Percentiles rank a stretch among this genome's conserved stretches.
These are phyloP conservation scores for Stegana nigrithorax DNA, from an alignment of 2,888 invertebrate species.

Conservation along the genomic window DNA sequence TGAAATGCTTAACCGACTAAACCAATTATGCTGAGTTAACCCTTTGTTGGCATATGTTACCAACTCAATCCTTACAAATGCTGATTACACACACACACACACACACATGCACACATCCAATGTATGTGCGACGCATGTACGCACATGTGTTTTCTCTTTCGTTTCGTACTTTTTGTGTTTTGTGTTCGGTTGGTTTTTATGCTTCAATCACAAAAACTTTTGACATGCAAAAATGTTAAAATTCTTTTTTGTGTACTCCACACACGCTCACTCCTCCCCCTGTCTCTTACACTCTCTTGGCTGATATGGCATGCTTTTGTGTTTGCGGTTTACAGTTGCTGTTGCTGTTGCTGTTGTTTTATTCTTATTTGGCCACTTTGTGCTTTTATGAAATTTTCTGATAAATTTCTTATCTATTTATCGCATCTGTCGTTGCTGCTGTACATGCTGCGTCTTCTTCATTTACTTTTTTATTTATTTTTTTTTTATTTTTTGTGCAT, in stretches of 20 bases:
- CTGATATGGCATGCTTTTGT: constrained; percentile 30
- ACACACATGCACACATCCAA: constrained; percentile 7
- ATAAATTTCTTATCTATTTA: constrained; percentile 7
- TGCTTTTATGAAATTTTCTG: constrained; percentile 3
- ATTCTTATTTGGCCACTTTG: background rate
- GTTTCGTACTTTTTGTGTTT: constrained; percentile 8
- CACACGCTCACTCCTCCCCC: constrained; percentile 5
- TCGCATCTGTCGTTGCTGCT: background rate
- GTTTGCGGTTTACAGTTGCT: constrained; percentile 21
- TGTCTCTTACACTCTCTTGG: constrained; percentile 16
- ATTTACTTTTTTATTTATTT: background rate
- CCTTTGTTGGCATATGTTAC: constrained; percentile 29
- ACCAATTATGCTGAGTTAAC: constrained; percentile 24
- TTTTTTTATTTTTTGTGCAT: constrained; percentile 1
- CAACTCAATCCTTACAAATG: background rate
- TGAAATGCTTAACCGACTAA: constrained; percentile 6
- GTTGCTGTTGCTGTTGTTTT: background rate
- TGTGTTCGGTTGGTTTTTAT: constrained; percentile 16
- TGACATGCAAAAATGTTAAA: constrained; percentile 34
- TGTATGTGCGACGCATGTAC: constrained; percentile 22
- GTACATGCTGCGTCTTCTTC: no score
- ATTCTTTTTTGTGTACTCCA: background rate
- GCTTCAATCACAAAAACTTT: constrained; percentile 56
- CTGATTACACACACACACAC: constrained; percentile 15
- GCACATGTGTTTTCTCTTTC: no score